phyloP scores from a whole-genome alignment of 2,888 invertebrate genomes.

The Enoplolaimus lenunculus region DNA sequence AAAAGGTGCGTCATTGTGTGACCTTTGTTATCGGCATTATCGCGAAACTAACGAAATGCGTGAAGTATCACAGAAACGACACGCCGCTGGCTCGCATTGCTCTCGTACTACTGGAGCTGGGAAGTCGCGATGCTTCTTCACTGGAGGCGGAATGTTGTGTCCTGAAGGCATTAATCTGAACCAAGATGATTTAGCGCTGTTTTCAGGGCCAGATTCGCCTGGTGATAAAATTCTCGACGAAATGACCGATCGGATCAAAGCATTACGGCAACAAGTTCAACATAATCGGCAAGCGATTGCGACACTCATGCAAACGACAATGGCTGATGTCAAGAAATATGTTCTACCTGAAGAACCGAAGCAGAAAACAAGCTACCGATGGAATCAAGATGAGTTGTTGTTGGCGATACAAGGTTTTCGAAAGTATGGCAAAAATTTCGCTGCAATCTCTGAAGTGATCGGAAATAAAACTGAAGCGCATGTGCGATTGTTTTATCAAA shows the following conservation, averaged over 20 bases:
- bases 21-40: too few relatives aligned
- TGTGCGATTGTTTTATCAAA: constrained; percentile 75
- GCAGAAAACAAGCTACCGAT: background rate
- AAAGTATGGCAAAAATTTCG: constrained; percentile 61
- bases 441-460: constrained; percentile 81
- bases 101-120: too few relatives aligned
- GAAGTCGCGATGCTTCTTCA: too few relatives aligned
- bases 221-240: background rate
- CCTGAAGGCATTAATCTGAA: constrained; percentile 2
- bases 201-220: background rate
- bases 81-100: too few relatives aligned
- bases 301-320: too few relatives aligned
- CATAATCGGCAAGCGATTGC: too few relatives aligned
- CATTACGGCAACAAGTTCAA: background rate
- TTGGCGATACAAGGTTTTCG: constrained; percentile 47
- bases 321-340: too few relatives aligned
- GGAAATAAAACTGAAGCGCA: constrained; percentile 89
- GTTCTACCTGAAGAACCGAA: background rate
- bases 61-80: too few relatives aligned
- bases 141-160: background rate
- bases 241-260: background rate
- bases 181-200: constrained; percentile 2
- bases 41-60: too few relatives aligned
- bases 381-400: background rate
- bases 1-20: too few relatives aligned